Conservation (phyloP, 2,888 invertebrate genomes). For the Chrysotoxum bicinctum region DNA sequence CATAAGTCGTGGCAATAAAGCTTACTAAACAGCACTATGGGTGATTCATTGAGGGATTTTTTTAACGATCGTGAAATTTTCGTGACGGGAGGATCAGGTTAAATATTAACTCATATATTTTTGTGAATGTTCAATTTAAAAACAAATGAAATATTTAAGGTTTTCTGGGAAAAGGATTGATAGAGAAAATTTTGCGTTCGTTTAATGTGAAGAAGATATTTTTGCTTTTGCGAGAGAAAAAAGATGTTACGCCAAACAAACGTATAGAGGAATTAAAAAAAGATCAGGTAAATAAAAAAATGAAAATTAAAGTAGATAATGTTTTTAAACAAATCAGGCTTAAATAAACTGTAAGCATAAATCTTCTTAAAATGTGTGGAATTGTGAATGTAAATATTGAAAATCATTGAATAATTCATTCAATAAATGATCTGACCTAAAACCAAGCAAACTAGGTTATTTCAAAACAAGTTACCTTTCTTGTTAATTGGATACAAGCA, state of each 20-base stretch:
- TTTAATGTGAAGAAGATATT: slow-evolving; percentile 89
- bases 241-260: slow-evolving; percentile 84
- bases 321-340: too few species aligned
- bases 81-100: slow-evolving; percentile 90
- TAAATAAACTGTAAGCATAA: too few species aligned
- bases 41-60: slow-evolving; percentile 83
- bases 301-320: background rate
- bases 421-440: too few species aligned
- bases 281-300: slow-evolving; percentile 31
- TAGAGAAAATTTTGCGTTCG: slow-evolving; percentile 91
- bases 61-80: slow-evolving; percentile 87
- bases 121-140: too few species aligned
- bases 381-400: too few species aligned
- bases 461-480: too few species aligned
- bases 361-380: too few species aligned
- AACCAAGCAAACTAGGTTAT: too few species aligned
- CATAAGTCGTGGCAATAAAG: slow-evolving; percentile 13
- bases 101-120: slow-evolving; percentile 37
- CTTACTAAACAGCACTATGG: slow-evolving; percentile 7
- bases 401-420: too few species aligned
- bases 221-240: slow-evolving; percentile 87
- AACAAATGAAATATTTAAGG: slow-evolving; percentile 81
- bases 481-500: too few species aligned
- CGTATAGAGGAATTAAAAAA: slow-evolving; percentile 83
- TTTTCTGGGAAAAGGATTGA: slow-evolving; percentile 92